phyloP scores from a whole-genome alignment of 2,797 vertebrate genomes.

The Takifugu rubripes region DNA sequence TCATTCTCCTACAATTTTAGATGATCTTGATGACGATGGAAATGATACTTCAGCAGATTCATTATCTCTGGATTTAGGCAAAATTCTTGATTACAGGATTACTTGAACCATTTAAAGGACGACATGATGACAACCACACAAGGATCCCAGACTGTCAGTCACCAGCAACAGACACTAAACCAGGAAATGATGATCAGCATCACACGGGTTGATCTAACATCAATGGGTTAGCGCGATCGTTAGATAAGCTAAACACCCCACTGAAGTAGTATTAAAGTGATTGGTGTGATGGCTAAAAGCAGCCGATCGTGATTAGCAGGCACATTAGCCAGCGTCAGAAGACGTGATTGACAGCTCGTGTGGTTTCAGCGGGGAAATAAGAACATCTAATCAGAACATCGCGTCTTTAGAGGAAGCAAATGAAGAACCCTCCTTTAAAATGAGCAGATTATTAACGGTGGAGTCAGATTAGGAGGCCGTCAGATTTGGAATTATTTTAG shows the following conservation, averaged over 20 bases:
- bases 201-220: slow-evolving; percentile 12
- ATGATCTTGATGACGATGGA: slow-evolving; percentile 13
- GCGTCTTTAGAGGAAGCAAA: slow-evolving; percentile 32
- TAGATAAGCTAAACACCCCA: slow-evolving; percentile 8
- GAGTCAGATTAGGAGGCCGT: slow-evolving; percentile 37
- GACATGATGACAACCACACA: slow-evolving; percentile 16
- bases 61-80: slow-evolving; percentile 6
- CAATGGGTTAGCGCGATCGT: slow-evolving; percentile 6
- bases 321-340: slow-evolving; percentile 20
- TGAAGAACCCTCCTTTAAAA: slow-evolving; percentile 18
- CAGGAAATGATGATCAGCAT: slow-evolving; percentile 16
- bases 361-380: slow-evolving; percentile 12
- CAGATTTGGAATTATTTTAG: too few species aligned
- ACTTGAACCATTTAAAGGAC: slow-evolving; percentile 13
- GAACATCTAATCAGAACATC: slow-evolving; percentile 30
- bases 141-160: slow-evolving; percentile 17
- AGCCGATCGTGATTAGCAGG: slow-evolving; percentile 42
- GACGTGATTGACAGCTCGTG: slow-evolving; percentile 22
- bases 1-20: slow-evolving; percentile 7
- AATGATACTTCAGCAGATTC: slow-evolving; percentile 17
- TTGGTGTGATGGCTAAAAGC: slow-evolving; percentile 20
- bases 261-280: slow-evolving; percentile 26
- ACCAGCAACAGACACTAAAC: slow-evolving; percentile 10
- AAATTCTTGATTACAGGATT: slow-evolving; percentile 18
- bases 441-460: slow-evolving; percentile 37